Evolutionary conservation across 1,140 invertebrate genomes (phyloP).

Genomic region (Achroia grisella): DNA sequence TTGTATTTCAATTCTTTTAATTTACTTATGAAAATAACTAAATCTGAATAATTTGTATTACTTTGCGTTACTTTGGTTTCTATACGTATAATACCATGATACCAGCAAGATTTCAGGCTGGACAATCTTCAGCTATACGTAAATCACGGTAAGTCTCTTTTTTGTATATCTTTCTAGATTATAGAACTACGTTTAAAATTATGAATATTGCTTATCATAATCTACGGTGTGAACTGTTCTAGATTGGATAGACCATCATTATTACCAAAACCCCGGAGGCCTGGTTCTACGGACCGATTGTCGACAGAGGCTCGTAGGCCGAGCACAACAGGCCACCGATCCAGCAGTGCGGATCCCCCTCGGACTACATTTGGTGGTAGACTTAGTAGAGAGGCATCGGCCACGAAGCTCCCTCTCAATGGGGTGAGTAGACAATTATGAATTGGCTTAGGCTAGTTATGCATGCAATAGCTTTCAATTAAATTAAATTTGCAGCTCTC

Average conservation of each 20-base stretch:
- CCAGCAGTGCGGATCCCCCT: constrained; percentile 46
- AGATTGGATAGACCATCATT: constrained; percentile 48
- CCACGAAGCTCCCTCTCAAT: constrained; percentile 45
- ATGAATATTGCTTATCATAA: too few species aligned
- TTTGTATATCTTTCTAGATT: too few species aligned
- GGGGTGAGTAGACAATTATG: constrained; percentile 25
- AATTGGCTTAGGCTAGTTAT: too few species aligned
- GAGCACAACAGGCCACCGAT: constrained; percentile 32
- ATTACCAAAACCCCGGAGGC: constrained; percentile 41
- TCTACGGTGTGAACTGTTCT: too few species aligned
- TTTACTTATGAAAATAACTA: not conserved
- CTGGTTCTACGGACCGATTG: constrained; percentile 43
- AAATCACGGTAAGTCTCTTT: constrained; percentile 40
- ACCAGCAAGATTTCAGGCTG: constrained; percentile 29
- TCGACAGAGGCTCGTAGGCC: constrained; percentile 44
- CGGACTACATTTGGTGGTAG: constrained; percentile 34
- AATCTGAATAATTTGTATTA: too few species aligned
- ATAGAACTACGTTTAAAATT: too few species aligned
- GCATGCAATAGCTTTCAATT: too few species aligned
- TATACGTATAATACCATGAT: constrained; percentile 13
- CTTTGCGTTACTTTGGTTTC: too few species aligned
- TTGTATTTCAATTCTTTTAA: not conserved
- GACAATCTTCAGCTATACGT: constrained; percentile 29
- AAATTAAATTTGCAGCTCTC: too few species aligned
- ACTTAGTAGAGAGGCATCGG: constrained; percentile 47